A percentile compares a stretch with the other conserved stretches of the same genome.
phyloP scores from a whole-genome alignment of 2,113 vertebrate genomes.

The Corapipo altera region DNA sequence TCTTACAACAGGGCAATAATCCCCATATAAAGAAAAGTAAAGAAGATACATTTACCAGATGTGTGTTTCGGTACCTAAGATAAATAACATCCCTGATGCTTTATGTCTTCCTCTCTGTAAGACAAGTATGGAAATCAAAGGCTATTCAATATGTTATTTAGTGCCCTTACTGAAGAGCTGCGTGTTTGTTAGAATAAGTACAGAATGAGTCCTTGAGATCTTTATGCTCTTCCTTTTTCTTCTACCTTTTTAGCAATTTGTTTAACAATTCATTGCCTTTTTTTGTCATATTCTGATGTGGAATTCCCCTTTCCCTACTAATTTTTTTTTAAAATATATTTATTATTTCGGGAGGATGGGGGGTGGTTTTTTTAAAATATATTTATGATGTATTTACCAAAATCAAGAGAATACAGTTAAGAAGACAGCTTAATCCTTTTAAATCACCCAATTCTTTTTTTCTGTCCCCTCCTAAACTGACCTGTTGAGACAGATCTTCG shows the following conservation, averaged over 20 bases:
- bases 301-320: neutral
- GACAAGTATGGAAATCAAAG: neutral
- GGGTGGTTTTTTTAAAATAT: neutral
- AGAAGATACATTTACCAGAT: neutral
- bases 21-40: neutral
- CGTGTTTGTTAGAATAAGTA: neutral
- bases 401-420: neutral
- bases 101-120: neutral
- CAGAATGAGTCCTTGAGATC: neutral
- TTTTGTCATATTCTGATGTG: neutral
- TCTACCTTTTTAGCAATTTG: neutral
- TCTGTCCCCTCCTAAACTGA: neutral
- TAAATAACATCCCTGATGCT: neutral
- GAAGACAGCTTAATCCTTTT: neutral
- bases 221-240: neutral
- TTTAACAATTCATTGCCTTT: neutral
- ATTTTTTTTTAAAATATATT: neutral
- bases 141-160: neutral
- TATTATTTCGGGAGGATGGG: no score
- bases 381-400: neutral
- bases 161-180: neutral
- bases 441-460: neutral
- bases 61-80: neutral
- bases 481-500: slow-evolving; percentile 14
- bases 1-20: neutral